Base-by-base conservation (phyloP, 1,140 invertebrate species). In the Lordiphosa clarofinis region DNA sequence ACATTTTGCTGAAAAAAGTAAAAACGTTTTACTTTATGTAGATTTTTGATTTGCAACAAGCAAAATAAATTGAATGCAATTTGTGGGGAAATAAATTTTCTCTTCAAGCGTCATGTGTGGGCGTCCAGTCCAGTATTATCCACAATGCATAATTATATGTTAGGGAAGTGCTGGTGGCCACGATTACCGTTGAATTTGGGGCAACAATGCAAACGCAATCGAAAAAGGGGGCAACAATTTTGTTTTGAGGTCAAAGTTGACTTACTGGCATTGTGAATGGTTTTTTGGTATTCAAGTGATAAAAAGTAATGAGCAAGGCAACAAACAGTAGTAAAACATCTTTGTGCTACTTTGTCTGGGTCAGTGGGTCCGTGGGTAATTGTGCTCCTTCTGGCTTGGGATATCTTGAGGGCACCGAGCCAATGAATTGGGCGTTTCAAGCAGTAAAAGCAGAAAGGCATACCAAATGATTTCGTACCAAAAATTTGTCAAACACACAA, bases 11-110 rank as follows among this genome's bases (percentile, higher is more conserved):
- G 43, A 12, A 31, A 46, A 46, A 46, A 42, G 19, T 5, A 19
- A 42, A 57, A 78, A 44, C 71, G 81, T 81, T 79, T 79, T 69
- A 69, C 73, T 75, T 79, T 79, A 79, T 79, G 75, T 76, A 71
- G 78, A 79, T 79, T 79, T 81, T 76, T 81, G 76, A 81, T 81
- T 82, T 81, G 75, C 78, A 81, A 81, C 75, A 81, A 81, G 75
- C 76, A 43, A 81, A 81, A 81, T 81, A 81, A 81, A 81, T 81
- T 81, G 76, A 63, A 72, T 81, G 67, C 76, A 81, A 81, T 81
- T 81, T 81, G 76, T 81, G 75, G 66, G 19, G 3, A 19, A 19
- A 19, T 19, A 19, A 19, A 19, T 19, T 3, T 19, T 19, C 19
- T 19, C 19, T 19, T 19, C 19, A 58, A 15, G 35, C 40, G 47